Conservation (phyloP, 2,888 invertebrate genomes). For the Coleophora flavipennella region DNA sequence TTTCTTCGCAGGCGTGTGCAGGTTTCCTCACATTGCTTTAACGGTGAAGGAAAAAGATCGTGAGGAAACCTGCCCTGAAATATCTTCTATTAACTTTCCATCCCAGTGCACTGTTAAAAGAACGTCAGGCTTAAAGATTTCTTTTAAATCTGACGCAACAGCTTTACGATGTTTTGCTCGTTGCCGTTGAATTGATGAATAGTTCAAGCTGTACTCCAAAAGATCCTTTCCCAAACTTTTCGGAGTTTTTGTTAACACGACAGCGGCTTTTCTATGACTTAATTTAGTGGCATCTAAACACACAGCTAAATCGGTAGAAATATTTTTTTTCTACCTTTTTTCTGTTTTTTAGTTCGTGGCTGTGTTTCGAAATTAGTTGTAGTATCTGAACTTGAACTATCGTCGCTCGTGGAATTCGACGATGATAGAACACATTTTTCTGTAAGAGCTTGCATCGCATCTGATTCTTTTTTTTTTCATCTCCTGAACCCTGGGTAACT, state of each 20-base stretch:
- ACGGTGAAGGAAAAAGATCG: no score
- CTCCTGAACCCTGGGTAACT: no score
- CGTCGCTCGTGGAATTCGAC: no score
- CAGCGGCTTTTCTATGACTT: conserved; percentile 10
- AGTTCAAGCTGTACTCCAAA: conserved; percentile 4
- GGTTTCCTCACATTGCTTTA: conserved; percentile 12
- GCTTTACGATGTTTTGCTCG: conserved; percentile 4
- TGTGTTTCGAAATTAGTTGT: no score
- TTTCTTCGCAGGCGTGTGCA: no score
- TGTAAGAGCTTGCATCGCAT: no score
- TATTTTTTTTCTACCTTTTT: conserved; percentile 5
- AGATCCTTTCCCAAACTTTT: conserved; percentile 8
- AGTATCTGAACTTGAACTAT: no score
- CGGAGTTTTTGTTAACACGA: conserved; percentile 9
- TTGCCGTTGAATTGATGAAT: conserved; percentile 8
- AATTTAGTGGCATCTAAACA: conserved; percentile 8
- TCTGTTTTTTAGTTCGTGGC: no score
- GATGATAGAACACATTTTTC: no score
- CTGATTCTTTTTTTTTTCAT: no score
- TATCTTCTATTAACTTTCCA: conserved; percentile 13
- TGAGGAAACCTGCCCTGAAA: conserved; percentile 13
- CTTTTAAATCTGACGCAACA: conserved; percentile 3
- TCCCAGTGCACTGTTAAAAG: conserved; percentile 9
- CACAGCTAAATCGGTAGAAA: conserved; percentile 5
- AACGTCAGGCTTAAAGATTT: conserved; percentile 5